A percentile compares a stretch with the other conserved stretches of the same genome.
phyloP scores from a whole-genome alignment of 2,113 vertebrate genomes.

The Cebidichthys violaceus region DNA sequence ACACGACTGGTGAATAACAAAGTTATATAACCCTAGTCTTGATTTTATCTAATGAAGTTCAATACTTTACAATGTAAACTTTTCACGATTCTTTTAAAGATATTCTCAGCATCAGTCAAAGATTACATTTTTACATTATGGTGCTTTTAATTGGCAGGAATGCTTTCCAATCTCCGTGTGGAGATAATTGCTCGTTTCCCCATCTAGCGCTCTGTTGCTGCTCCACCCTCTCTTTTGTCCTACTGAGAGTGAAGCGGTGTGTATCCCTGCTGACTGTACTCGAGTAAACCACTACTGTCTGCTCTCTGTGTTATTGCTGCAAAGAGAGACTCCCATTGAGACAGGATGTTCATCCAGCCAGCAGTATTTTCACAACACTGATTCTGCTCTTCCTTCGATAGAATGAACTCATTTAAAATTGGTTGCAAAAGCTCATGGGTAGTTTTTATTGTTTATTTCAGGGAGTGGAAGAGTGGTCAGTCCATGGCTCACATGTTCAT shows the following conservation, averaged over 20 bases:
- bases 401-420: background rate
- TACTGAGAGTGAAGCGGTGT: slow-evolving; percentile 8
- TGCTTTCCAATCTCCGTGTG: background rate
- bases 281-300: slow-evolving; percentile 6
- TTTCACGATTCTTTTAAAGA: background rate
- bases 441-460: background rate
- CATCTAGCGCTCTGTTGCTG: slow-evolving; percentile 21
- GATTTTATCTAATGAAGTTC: background rate
- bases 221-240: slow-evolving; percentile 36
- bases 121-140: background rate
- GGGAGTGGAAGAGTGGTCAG: background rate
- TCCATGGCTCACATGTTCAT: background rate
- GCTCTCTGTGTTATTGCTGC: background rate
- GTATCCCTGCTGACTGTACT: slow-evolving; percentile 11
- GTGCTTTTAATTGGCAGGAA: background rate
- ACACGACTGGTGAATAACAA: too few species aligned
- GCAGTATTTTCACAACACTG: slow-evolving; percentile 18
- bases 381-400: background rate
- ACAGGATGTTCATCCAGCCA: slow-evolving; percentile 51
- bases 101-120: background rate
- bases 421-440: background rate
- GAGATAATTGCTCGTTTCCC: slow-evolving; percentile 58
- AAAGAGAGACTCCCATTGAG: slow-evolving; percentile 26
- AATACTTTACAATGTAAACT: background rate
- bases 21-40: background rate